These are phyloP conservation scores for Drosophila erecta DNA, from an alignment of 1,140 invertebrate species.

Conservation along the genomic window DNA sequence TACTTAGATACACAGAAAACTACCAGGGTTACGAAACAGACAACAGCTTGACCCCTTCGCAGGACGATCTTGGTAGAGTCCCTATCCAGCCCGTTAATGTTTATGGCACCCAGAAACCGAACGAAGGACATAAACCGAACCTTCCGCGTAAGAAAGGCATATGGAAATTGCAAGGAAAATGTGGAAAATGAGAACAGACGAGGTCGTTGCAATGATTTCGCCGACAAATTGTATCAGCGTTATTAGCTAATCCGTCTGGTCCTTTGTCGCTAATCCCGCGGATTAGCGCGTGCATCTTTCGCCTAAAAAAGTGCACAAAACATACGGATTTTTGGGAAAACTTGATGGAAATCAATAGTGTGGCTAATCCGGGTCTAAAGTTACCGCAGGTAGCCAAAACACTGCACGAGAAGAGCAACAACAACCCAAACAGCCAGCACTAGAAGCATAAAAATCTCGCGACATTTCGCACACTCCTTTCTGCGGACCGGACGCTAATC, in stretches of 20 bases:
- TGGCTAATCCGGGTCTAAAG: constrained; percentile 66
- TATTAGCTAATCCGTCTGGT: constrained; percentile 70
- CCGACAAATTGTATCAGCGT: constrained; percentile 74
- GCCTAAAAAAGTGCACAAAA: constrained; percentile 71
- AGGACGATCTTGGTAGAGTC: constrained; percentile 5
- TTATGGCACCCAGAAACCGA: constrained; percentile 45
- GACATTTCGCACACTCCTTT: constrained; percentile 73
- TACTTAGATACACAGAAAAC: background rate
- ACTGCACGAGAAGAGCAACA: constrained; percentile 20
- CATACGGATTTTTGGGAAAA: constrained; percentile 67
- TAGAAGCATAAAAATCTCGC: constrained; percentile 33
- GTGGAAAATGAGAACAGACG: constrained; percentile 29
- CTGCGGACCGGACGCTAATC: constrained; percentile 73
- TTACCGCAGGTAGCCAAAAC: constrained; percentile 22
- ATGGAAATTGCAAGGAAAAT: constrained; percentile 4
- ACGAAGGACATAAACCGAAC: constrained; percentile 17
- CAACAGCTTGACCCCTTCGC: constrained; percentile 69
- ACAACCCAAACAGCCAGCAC: constrained; percentile 33
- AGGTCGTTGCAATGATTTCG: constrained; percentile 66
- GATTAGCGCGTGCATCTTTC: constrained; percentile 68
- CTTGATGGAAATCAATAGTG: constrained; percentile 61
- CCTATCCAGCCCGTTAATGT: constrained; percentile 38
- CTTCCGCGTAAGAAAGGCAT: constrained; percentile 69
- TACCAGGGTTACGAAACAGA: constrained; percentile 1
- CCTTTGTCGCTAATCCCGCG: constrained; percentile 67